Percentiles rank a stretch among this genome's conserved stretches.
Evolutionary conservation across 2,113 vertebrate species (phyloP).

Genomic region (Excalfactoria chinensis): DNA sequence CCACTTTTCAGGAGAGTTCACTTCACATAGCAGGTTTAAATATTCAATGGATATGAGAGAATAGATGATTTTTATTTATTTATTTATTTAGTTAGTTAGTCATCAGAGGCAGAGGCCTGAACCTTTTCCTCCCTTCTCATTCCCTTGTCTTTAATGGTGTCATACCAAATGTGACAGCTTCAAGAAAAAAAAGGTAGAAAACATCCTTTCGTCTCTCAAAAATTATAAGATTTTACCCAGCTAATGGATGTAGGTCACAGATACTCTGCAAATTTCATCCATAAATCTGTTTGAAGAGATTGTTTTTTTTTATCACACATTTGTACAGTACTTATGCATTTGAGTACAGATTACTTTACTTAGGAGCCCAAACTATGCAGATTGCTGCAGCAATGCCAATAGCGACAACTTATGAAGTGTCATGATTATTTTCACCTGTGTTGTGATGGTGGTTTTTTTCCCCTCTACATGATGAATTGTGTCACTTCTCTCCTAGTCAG

Average conservation of each 20-base stretch:
- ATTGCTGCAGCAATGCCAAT: neutral
- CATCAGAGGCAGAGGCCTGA: neutral
- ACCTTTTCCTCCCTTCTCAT: neutral
- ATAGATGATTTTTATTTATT: neutral
- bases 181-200: neutral
- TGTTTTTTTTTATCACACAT: neutral
- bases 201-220: slow-evolving; percentile 5
- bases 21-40: neutral
- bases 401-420: neutral
- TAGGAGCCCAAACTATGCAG: neutral
- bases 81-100: neutral
- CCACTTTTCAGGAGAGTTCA: neutral
- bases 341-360: neutral
- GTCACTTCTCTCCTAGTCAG: neutral
- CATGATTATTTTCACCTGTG: neutral
- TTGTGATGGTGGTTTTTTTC: neutral
- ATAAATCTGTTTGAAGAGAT: slow-evolving; percentile 49
- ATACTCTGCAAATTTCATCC: neutral
- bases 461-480: neutral
- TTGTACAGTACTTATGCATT: neutral
- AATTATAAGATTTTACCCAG: neutral
- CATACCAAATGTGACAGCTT: neutral
- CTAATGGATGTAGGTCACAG: neutral
- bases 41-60: neutral
- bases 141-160: neutral